phyloP scores from a whole-genome alignment of 1,140 invertebrate genomes.

The Atta texana region DNA sequence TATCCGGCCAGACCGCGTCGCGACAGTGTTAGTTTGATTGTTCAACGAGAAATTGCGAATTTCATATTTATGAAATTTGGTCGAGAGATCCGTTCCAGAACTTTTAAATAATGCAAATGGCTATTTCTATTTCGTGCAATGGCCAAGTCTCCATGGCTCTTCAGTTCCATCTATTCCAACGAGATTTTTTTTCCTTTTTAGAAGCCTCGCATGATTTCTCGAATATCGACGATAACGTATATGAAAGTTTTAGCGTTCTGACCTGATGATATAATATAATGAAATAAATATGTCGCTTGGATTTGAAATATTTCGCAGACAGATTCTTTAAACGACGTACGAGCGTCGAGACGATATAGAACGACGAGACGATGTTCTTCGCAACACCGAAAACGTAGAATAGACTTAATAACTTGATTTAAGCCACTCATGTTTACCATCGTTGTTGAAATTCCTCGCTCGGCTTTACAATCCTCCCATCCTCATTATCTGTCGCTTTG shows the following conservation, averaged over 20 bases:
- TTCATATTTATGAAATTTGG: slow-evolving; percentile 64
- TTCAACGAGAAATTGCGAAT: slow-evolving; percentile 70
- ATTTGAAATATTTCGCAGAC: background rate
- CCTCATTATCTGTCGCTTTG: background rate
- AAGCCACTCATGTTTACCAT: slow-evolving; percentile 31
- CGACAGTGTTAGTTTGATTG: slow-evolving; percentile 47
- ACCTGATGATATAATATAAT: background rate
- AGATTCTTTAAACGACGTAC: background rate
- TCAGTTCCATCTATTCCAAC: background rate
- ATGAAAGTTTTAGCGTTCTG: background rate
- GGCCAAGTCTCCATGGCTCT: background rate
- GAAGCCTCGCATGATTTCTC: background rate
- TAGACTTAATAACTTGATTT: slow-evolving; percentile 55
- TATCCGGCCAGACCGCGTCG: slow-evolving; percentile 47
- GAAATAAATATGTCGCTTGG: background rate
- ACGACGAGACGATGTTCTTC: background rate
- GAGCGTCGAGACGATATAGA: background rate
- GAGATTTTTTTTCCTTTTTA: background rate
- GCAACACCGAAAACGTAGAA: background rate
- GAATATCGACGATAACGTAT: background rate
- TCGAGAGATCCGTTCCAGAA: slow-evolving; percentile 8
- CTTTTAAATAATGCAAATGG: slow-evolving; percentile 64
- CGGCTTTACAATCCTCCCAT: background rate
- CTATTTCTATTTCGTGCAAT: slow-evolving; percentile 56
- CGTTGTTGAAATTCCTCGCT: slow-evolving; percentile 32